phyloP scores from a whole-genome alignment of 2,113 vertebrate genomes.

The Chloebia gouldiae region DNA sequence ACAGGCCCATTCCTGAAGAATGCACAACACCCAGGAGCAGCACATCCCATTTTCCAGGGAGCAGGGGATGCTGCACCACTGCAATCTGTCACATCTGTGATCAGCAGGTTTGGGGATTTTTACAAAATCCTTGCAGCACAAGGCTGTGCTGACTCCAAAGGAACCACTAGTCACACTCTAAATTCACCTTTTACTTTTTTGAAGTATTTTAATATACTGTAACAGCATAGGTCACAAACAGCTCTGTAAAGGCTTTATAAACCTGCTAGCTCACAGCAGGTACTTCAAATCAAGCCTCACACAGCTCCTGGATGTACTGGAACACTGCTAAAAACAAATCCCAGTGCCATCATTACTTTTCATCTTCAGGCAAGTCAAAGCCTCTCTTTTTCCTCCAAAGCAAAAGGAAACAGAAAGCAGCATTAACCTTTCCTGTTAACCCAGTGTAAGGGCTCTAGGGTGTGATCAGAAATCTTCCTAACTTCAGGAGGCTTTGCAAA shows the following conservation, averaged over 20 bases:
- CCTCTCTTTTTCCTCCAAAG: background rate
- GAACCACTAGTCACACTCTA: background rate
- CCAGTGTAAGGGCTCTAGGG: background rate
- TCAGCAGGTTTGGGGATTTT: background rate
- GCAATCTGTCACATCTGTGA: background rate
- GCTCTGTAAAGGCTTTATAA: background rate
- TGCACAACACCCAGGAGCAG: background rate
- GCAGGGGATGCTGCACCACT: background rate
- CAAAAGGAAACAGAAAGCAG: background rate
- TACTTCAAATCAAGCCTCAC: background rate
- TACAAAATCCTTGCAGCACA: background rate
- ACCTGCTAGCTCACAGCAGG: background rate
- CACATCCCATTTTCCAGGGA: background rate
- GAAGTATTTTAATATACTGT: background rate
- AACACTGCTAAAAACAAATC: conserved; percentile 28
- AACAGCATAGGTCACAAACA: background rate
- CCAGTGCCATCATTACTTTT: background rate
- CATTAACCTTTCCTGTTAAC: conserved; percentile 2
- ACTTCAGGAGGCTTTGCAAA: background rate
- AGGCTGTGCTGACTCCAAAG: background rate
- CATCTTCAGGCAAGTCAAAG: background rate
- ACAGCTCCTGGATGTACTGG: background rate
- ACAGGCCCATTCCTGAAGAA: background rate
- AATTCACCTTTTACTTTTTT: background rate
- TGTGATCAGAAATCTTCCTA: conserved; percentile 3